phyloP scores from a whole-genome alignment of 2,888 invertebrate species.

The Amblyjoppa proteus region DNA sequence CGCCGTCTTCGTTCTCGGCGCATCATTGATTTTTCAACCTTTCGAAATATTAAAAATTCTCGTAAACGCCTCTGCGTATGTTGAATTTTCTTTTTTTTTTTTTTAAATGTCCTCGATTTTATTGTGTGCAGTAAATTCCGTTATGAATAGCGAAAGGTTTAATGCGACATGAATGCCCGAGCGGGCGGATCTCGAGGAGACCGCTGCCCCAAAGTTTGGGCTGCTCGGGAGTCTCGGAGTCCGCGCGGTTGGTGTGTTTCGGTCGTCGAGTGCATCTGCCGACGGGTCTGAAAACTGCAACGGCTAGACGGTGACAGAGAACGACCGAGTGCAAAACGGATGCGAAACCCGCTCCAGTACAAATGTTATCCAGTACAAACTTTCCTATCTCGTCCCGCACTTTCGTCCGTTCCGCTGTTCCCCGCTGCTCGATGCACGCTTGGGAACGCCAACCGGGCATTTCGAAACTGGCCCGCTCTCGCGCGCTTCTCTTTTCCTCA shows the following conservation, averaged over 20 bases:
- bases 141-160: conserved; percentile 1
- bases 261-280: conserved; percentile 33
- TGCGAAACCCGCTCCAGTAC: conserved; percentile 16
- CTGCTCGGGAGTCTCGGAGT: conserved; percentile 4
- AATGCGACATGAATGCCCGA: conserved; percentile 27
- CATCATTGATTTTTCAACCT: conserved; percentile 35
- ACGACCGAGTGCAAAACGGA: conserved; percentile 49
- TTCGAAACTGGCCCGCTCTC: neutral
- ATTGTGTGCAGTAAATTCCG: no score
- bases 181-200: conserved; percentile 19
- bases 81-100: neutral
- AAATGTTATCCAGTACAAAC: conserved; percentile 53
- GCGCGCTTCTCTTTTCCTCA: conserved; percentile 2
- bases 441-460: conserved; percentile 23
- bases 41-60: conserved; percentile 31
- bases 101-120: no score
- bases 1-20: conserved; percentile 52
- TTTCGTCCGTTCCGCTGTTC: conserved; percentile 47
- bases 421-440: conserved; percentile 10
- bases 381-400: conserved; percentile 51
- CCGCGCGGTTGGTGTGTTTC: conserved; percentile 37
- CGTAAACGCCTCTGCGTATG: neutral
- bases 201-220: conserved; percentile 28
- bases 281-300: conserved; percentile 45
- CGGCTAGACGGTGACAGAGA: neutral